Base-by-base conservation (phyloP, 2,113 vertebrate genomes). In the Tetraodon nigroviridis region DNA sequence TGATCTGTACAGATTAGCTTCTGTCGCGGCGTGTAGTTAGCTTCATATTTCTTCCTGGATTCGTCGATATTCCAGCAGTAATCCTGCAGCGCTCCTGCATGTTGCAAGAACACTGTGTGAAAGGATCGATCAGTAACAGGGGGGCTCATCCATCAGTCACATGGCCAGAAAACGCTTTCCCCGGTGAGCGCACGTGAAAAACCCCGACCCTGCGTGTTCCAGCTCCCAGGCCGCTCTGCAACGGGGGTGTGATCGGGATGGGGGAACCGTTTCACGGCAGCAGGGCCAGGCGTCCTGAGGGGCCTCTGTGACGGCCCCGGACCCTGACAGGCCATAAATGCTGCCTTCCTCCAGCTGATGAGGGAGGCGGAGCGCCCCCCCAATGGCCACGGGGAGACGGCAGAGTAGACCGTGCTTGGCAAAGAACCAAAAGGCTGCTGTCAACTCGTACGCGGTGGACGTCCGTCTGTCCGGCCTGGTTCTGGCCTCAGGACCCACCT, bases 281-380 rank as follows among this genome's bases (percentile, higher is more conserved):
- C 63, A 64, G 73, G 59, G 74, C 64, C 76, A 64, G 73, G 71
- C 42, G 84, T 86, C 85, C 82, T 61, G 75, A 67, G 64, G 58
- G 62, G 61, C 74, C 62, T 69, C 56, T 51, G 58, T 77, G 75
- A 75, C 69, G 65, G 70, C 51, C 59, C 67, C 58, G 67, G 75
- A 81, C 73, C 80, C 73, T 63, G 75, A 55, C 77, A 69, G 67
- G 40, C 76, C 75, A 67, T 83, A 84, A 78, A 85, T 79, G 80
- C 32, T 2, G 32, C 32, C 2, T 81, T 37, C 67, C 61, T 51
- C 64, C 46, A 55, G 65, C 55, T 64, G 55, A 81, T 54, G 55
- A 67, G 58, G 42, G 19, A 67, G 57, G 55, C 6, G n/a, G 60
- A 22, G 44, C 32, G 7, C 19, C n/a, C n/a, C 60, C 47, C 44